phyloP scores from a whole-genome alignment of 53 echinoderm and acorn worm genomes.

The Astropecten irregularis region DNA sequence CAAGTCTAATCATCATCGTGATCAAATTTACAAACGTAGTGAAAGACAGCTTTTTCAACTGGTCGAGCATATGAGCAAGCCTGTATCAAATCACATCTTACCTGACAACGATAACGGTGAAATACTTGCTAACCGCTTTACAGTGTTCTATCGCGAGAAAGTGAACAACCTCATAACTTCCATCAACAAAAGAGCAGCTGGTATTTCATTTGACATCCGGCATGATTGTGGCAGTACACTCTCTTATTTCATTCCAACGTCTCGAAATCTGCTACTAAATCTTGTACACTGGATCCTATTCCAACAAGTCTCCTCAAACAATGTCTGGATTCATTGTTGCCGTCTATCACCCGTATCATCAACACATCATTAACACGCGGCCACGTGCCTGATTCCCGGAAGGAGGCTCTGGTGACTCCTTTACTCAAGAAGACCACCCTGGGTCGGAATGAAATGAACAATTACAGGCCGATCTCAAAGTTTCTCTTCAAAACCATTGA shows the following conservation, averaged over 20 bases:
- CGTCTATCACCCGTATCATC: slow-evolving; percentile 12
- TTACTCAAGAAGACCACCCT: slow-evolving; percentile 52
- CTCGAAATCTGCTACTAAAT: neutral
- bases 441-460: slow-evolving; percentile 50
- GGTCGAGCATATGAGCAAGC: slow-evolving; percentile 5
- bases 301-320: neutral
- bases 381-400: slow-evolving; percentile 2
- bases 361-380: slow-evolving; percentile 44
- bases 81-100: neutral
- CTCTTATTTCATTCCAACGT: neutral
- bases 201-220: neutral
- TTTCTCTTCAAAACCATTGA: slow-evolving; percentile 37
- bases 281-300: slow-evolving; percentile 9
- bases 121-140: neutral
- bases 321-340: slow-evolving; percentile 31
- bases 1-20: neutral
- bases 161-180: neutral
- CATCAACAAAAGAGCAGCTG: neutral
- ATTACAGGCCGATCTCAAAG: slow-evolving; percentile 56
- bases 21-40: neutral
- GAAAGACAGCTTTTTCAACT: neutral
- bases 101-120: neutral
- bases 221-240: neutral
- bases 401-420: slow-evolving; percentile 52
- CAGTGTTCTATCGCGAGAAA: neutral